phyloP scores from a whole-genome alignment of 2,113 vertebrate species.

The Loxodonta africana region DNA sequence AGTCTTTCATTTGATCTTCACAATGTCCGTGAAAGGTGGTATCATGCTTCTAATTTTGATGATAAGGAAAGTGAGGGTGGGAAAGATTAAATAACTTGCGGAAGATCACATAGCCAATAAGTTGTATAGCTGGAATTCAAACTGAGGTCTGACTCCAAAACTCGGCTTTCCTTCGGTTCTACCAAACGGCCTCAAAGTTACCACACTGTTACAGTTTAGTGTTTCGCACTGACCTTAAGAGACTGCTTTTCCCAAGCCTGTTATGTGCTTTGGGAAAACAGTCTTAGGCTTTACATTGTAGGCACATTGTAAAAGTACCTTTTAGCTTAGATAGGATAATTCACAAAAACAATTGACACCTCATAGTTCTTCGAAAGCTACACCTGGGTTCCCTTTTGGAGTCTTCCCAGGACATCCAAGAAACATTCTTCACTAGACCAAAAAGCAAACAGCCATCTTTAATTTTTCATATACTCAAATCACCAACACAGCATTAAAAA shows the following conservation, averaged over 20 bases:
- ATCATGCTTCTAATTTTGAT: conserved; percentile 4
- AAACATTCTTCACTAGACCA: conserved; percentile 45
- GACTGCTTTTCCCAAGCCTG: not conserved
- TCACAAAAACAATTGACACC: conserved; percentile 27
- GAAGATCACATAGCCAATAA: conserved; percentile 1
- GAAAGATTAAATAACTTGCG: conserved; percentile 33
- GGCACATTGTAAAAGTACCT: conserved; percentile 23
- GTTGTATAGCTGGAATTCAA: conserved; percentile 31
- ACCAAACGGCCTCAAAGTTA: not conserved
- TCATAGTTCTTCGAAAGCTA: conserved; percentile 58
- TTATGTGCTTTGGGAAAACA: conserved; percentile 50
- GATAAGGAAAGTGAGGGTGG: conserved; percentile 21
- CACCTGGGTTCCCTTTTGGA: conserved; percentile 35
- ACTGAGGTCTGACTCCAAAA: not conserved
- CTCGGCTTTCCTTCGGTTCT: conserved; percentile 36
- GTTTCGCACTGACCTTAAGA: conserved; percentile 26
- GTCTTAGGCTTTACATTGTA: conserved; percentile 52
- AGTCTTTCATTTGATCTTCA: conserved; percentile 56
- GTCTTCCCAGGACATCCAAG: conserved; percentile 6
- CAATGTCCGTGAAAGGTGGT: not conserved
- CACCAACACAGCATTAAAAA: conserved; percentile 52
- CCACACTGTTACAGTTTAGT: not conserved
- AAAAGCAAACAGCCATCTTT: conserved; percentile 56
- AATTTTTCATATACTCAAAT: conserved; percentile 39
- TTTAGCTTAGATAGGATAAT: conserved; percentile 11